These are phyloP conservation scores for Papilio glaucus DNA, from an alignment of 1,140 invertebrate genomes.

Conservation along the genomic window DNA sequence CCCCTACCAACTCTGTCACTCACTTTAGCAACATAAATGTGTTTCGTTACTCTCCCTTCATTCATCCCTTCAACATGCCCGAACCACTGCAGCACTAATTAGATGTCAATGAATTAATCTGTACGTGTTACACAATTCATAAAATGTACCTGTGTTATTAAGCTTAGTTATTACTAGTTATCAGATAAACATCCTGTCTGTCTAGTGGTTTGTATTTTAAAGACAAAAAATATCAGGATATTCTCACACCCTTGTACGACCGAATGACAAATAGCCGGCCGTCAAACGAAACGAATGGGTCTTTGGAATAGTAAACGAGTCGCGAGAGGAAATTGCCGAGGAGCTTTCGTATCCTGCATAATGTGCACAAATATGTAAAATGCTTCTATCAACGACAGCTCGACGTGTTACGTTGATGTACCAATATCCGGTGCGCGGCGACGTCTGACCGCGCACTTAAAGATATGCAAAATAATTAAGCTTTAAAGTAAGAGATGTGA, in stretches of 20 bases:
- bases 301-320: constrained; percentile 9
- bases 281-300: constrained; percentile 11
- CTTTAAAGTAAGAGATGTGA: background rate
- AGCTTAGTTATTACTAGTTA: no score
- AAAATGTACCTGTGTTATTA: no score
- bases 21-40: no score
- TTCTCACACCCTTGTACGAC: background rate
- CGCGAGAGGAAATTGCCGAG: constrained; percentile 4
- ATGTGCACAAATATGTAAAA: constrained; percentile 1
- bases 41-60: no score
- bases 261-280: constrained; percentile 6
- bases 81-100: no score
- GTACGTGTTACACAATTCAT: no score
- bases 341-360: constrained; percentile 1
- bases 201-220: background rate
- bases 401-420: background rate
- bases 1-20: no score
- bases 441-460: background rate
- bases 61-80: no score
- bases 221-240: background rate
- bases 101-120: no score
- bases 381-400: background rate
- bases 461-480: background rate
- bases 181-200: no score
- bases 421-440: background rate